Evolutionary conservation across 2,888 invertebrate species (phyloP).

Genomic region (Mimas tiliae): DNA sequence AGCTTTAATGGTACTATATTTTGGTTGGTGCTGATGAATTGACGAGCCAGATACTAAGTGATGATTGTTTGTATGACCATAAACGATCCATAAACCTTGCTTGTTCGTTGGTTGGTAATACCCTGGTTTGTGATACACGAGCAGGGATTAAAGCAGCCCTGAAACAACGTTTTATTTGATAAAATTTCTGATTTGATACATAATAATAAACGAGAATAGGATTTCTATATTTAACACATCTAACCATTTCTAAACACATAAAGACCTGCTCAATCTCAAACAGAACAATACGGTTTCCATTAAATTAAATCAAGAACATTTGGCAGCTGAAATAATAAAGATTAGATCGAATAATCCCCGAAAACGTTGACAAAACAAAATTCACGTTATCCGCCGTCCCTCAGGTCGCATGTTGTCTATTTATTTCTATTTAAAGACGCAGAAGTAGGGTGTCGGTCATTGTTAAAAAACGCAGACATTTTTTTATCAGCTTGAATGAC

Average conservation of each 20-base stretch:
- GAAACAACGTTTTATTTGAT: no score
- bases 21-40: no score
- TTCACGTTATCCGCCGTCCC: slow-evolving; percentile 6
- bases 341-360: slow-evolving; percentile 18
- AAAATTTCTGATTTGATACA: no score
- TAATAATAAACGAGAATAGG: no score
- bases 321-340: slow-evolving; percentile 21
- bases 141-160: no score
- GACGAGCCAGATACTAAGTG: no score
- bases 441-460: background rate
- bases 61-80: no score
- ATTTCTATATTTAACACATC: background rate
- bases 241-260: background rate
- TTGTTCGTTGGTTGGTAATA: no score
- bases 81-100: no score
- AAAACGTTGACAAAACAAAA: slow-evolving; percentile 23
- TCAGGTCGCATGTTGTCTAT: slow-evolving; percentile 18
- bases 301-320: slow-evolving; percentile 17
- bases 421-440: slow-evolving; percentile 11
- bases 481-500: no score
- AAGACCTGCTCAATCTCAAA: slow-evolving; percentile 1
- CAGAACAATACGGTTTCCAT: slow-evolving; percentile 17
- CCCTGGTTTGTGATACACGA: no score
- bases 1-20: no score
- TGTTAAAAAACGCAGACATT: background rate